Evolutionary conservation across 1,140 invertebrate species (phyloP), one percentile per base, ranked within the genome.

Genomic region (Bombus balteatus): DNA sequence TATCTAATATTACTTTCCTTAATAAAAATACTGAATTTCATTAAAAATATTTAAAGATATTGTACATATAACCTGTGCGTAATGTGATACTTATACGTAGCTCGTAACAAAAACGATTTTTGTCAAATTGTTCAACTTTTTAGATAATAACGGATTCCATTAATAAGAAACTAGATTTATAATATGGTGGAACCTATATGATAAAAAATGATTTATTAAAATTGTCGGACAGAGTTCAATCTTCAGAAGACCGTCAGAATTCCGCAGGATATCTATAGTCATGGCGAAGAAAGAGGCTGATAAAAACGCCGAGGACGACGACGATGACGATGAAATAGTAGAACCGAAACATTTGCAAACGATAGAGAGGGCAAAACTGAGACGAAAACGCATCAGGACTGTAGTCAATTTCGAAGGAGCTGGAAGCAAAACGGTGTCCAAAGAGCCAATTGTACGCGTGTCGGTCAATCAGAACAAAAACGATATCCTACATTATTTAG

Each of bases 201-300:
- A 53, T 53, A 8, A 8, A 53, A 22, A 22, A 8, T 22, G 47
- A 53, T 22, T 22, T 53, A 53, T 53, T 53, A 22, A 28, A 9
- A 32, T 66, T 43, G 3, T 25, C 25, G 9, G 39, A 4, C 65
- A 94, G 94, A 81, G 80, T 15, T 87, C 92, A 87, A 90, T 94
- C 6, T 95, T 96, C 86, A 95, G 95, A 87, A 93, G 95, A 32
- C 96, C 96, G 1, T 96, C 96, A 0, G 95, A 96, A 92, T 97
- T 95, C 86, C 94, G 95, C 28, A 94, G 95, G 86, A 95, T 96
- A 92, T 96, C 96, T 0, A 93, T 96, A 65, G 93, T 95, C 4
- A 12, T 83, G 34, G 32, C 71, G 91, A 95, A 94, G 85, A 93
- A 93, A 81, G 93, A 95, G 70, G 94, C 94, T 28, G 93, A 95